Percentiles rank a stretch among this genome's conserved stretches.
These are phyloP conservation scores for Platichthys flesus DNA, from an alignment of 2,113 vertebrate genomes.

Conservation along the genomic window DNA sequence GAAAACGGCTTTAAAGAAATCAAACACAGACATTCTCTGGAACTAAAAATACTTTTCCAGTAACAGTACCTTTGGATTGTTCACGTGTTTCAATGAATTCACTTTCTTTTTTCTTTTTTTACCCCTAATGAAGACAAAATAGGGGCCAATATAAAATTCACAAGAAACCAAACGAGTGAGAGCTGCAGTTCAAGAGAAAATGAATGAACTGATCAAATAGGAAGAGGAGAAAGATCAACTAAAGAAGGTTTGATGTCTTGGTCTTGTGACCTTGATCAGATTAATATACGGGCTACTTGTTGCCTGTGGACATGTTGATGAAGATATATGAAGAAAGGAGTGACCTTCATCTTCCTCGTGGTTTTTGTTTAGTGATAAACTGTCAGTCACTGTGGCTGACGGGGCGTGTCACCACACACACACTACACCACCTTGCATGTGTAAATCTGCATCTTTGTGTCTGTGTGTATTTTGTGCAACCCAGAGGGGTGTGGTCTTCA, in stretches of 20 bases:
- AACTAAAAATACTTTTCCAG: too few species aligned
- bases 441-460: constrained; percentile 2
- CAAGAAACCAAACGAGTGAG: too few species aligned
- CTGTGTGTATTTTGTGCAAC: background rate
- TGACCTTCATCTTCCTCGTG: constrained; percentile 42
- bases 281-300: background rate
- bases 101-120: too few species aligned
- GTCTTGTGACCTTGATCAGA: constrained; percentile 9
- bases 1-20: too few species aligned
- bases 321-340: constrained; percentile 23
- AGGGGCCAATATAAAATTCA: too few species aligned
- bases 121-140: too few species aligned
- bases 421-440: background rate
- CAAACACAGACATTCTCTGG: too few species aligned
- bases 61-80: too few species aligned
- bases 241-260: background rate
- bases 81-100: too few species aligned
- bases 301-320: constrained; percentile 35
- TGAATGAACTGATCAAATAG: background rate
- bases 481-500: constrained; percentile 5
- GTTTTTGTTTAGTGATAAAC: constrained; percentile 29
- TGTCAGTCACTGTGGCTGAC: constrained; percentile 5
- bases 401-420: constrained; percentile 26
- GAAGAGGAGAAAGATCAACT: background rate
- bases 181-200: background rate